These are phyloP conservation scores for Sylvia atricapilla DNA, from an alignment of 2,113 vertebrate species.

Conservation along the genomic window DNA sequence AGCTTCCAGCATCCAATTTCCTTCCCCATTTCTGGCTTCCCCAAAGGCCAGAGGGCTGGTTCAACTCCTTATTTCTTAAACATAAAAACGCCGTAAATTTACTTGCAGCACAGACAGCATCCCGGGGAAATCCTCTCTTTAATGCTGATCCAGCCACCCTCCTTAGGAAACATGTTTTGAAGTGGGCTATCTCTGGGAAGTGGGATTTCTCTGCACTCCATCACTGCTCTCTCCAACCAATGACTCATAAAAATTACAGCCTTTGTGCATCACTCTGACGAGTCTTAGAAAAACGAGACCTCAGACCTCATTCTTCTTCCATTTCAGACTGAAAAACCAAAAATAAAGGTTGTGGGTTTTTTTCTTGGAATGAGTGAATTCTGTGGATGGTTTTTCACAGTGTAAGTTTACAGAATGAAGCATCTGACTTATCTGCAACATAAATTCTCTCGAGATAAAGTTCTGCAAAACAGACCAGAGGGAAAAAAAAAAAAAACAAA, in stretches of 20 bases:
- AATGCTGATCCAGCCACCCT: neutral
- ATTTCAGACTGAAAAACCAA: neutral
- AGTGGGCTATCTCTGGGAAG: conserved; percentile 14
- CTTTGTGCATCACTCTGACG: neutral
- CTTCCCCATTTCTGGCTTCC: neutral
- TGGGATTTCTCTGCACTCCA: conserved; percentile 1
- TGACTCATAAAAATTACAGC: conserved; percentile 45
- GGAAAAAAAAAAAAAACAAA: neutral
- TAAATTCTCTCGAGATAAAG: neutral
- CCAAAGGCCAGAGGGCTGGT: neutral
- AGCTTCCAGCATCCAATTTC: neutral
- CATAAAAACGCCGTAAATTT: neutral
- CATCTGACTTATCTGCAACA: neutral
- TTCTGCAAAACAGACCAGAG: neutral
- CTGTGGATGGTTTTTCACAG: neutral
- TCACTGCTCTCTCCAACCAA: neutral
- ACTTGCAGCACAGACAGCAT: neutral
- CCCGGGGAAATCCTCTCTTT: conserved; percentile 29
- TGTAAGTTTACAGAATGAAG: neutral
- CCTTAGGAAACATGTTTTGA: neutral
- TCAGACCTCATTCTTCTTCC: neutral
- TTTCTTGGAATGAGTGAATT: neutral
- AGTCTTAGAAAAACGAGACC: conserved; percentile 3
- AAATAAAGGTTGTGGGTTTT: neutral
- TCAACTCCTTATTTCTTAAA: neutral